A percentile compares a stretch with the other conserved stretches of the same genome.
phyloP scores from a whole-genome alignment of 2,797 vertebrate species.

The Dendrocincla fuliginosa region DNA sequence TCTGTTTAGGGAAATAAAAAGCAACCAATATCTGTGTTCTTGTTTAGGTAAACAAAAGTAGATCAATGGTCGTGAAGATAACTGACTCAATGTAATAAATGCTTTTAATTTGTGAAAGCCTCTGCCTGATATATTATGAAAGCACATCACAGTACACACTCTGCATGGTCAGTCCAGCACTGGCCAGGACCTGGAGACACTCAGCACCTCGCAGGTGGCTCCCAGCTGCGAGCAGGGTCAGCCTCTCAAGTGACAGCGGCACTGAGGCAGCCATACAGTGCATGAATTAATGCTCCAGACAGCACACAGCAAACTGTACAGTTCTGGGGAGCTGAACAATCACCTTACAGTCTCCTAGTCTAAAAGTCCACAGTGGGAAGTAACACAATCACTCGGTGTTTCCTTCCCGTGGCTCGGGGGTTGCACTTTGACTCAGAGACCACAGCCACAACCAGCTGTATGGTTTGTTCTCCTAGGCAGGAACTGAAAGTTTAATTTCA shows the following conservation, averaged over 20 bases:
- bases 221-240: background rate
- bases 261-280: background rate
- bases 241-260: background rate
- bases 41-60: background rate
- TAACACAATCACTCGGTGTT: background rate
- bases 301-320: background rate
- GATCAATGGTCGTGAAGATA: background rate
- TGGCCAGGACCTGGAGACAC: background rate
- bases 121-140: background rate
- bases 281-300: background rate
- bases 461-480: background rate
- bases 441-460: background rate
- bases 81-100: background rate
- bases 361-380: background rate
- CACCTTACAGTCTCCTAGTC: background rate
- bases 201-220: background rate
- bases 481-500: background rate
- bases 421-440: background rate
- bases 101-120: background rate
- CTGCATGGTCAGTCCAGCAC: fast-evolving
- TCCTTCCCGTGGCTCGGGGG: background rate
- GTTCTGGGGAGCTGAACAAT: background rate
- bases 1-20: background rate
- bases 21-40: background rate
- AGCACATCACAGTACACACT: fast-evolving